Base-by-base conservation (phyloP, 2,113 vertebrate genomes). In the Aldabrachelys gigantea region DNA sequence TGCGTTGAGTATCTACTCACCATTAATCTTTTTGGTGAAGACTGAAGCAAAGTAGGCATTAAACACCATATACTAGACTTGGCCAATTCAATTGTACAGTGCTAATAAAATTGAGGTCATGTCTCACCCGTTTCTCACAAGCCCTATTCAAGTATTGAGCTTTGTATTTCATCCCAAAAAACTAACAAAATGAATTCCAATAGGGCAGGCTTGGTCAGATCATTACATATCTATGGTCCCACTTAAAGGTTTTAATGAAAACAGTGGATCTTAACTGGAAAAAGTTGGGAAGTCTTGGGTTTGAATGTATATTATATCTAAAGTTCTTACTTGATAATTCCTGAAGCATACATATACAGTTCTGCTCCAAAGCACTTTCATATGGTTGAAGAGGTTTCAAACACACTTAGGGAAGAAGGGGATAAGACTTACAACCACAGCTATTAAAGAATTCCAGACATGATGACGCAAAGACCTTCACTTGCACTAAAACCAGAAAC, bases 381-480 rank as follows among this genome's bases (percentile, higher is more conserved):
- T 14, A 47, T 13, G 54, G 19, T 65, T 69, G 31, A 31, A 50
- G 35, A 50, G 24, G 53, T 76, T 53, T 75, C 84, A 86, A 93
- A 97, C 80, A 50, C 22, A 88, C 38, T 91, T 96, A 31, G 14
- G 92, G 92, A 78, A 21, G 57, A 92, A 82, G 14, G 19, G 86
- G 92, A 94, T 96, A 96, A 96, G 94, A 95, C 93, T 96, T 94
- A 95, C 41, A 54, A 54, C 52, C 87, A 92, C 75, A 91, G 76
- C 89, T 95, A 94, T 94, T 95, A 96, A 96, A 96, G 93, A 95
- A 59, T 94, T 49, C 84, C 92, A 95, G 91, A 90, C 50, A 41
- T 44, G 14, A 78, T 94, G 96, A 95, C 86, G 82, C 92, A 38
- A 94, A 95, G 90, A 85, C 80, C 49, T 96, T 92, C 82, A n/a